A percentile compares a stretch with the other conserved stretches of the same genome.
These are phyloP conservation scores for Halocynthia roretzi DNA, from an alignment of 23 tunicate species.

Conservation along the genomic window DNA sequence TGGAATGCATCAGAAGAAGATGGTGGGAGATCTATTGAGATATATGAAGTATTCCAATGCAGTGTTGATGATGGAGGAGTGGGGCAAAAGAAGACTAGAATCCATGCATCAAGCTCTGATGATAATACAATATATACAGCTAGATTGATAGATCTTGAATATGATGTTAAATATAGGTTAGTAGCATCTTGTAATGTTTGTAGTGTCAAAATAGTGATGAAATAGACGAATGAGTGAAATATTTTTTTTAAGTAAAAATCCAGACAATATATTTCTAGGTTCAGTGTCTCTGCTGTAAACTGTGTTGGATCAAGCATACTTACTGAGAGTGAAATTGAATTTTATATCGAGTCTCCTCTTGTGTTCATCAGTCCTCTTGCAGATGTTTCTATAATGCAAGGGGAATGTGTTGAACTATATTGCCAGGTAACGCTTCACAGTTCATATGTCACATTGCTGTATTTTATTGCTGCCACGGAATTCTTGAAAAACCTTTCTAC, in stretches of 20 bases:
- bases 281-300: slow-evolving; percentile 34
- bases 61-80: background rate
- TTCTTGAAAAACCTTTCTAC: too few relatives aligned
- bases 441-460: background rate
- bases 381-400: slow-evolving; percentile 22
- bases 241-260: too few relatives aligned
- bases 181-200: background rate
- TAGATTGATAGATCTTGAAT: background rate
- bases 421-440: slow-evolving; percentile 23
- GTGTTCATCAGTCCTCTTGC: slow-evolving; percentile 10
- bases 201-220: background rate
- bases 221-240: background rate
- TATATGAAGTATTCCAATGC: background rate
- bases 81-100: background rate
- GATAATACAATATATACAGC: background rate
- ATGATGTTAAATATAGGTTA: slow-evolving; percentile 3
- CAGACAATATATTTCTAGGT: slow-evolving; percentile 1
- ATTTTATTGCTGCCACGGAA: background rate
- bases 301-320: slow-evolving; percentile 18
- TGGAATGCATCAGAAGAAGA: slow-evolving; percentile 21
- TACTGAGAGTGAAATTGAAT: background rate
- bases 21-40: slow-evolving; percentile 6
- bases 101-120: background rate
- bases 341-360: slow-evolving; percentile 21
- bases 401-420: slow-evolving; percentile 30